Base-by-base conservation (phyloP, 2,797 vertebrate species). In the Hippopotamyrus pictus region DNA sequence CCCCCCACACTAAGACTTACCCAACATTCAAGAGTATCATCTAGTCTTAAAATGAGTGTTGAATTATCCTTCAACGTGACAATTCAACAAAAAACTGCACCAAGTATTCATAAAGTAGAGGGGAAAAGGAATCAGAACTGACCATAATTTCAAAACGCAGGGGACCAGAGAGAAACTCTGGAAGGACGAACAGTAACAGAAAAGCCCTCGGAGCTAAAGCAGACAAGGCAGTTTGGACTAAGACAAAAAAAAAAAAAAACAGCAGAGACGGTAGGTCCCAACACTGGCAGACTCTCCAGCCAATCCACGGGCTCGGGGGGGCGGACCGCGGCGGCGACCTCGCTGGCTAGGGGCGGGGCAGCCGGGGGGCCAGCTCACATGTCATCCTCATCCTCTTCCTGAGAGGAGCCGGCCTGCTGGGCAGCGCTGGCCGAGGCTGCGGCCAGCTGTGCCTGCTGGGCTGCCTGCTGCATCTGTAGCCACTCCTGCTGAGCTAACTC, bases 381-480 rank as follows among this genome's bases (percentile, higher is more conserved):
- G 92, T 99, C 98, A 53, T 99, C 98, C 48, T 99, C 98, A 3
- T 99, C 98, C 95, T 99, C 98, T 90, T 99, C 98, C 96, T 98
- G 98, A 96, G 98, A 99, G 91, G 98, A 99, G 76, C 97, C 96
- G 50, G 97, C 96, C 93, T 99, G 98, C 92, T 98, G 98, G 91
- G 97, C 96, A 25, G 97, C 96, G 79, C 97, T 98, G 93, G 98
- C 97, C 50, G 98, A 98, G 51, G 98, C 97, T 8, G 98, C 97
- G 37, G 97, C 98, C 92, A 99, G 96, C 95, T 99, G 98, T 8
- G 98, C 98, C 94, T 99, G 98, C 87, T 99, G 98, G 86, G 99
- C 98, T 0, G 98, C 99, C 93, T 99, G 98, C 93, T 99, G 99
- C 98, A 99, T 98, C 95, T 99, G 98, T 95, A 99, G 94, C 99